Base-by-base conservation (phyloP, 2,888 invertebrate genomes). In the Drosophila nr. perissopoda region DNA sequence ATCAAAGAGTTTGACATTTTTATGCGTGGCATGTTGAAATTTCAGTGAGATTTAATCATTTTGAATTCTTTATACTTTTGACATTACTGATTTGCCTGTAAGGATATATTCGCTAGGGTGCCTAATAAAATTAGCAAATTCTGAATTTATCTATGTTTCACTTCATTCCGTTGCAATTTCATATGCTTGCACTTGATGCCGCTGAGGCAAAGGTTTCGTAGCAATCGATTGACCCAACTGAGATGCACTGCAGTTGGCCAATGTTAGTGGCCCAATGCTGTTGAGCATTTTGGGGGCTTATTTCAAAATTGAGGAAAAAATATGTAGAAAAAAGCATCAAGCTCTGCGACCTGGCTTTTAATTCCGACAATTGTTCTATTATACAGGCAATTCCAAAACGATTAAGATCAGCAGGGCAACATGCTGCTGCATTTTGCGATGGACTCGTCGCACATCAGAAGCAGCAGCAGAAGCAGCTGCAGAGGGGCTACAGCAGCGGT, bases 381-480 rank as follows among this genome's bases (percentile, higher is more conserved):
- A 90, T 91, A 91, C 87, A 89, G 91, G 91, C 84, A 90, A 91
- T 90, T 90, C 80, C 82, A 83, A 89, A 91, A 80, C 91, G 91
- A 90, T 91, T 90, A 91, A 84, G 88, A 84, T 76, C 86, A 87
- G 61, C 78, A 52, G 59, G 57, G 57, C 78, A 78, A 52, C 77
- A 75, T 38, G 56, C 38, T 56, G 56, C 27, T 25, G 51, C 54
- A 62, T 71, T 70, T 45, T 42, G 31, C 56, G 53, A 69, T 69
- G 70, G 29, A 58, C 40, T 48, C 38, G 27, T 31, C 52, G 42
- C n/a, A 13, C 33, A 34, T 25, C 49, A 18, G 49, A 18, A 6
- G 40, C 27, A n/a, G 38, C 38, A 38, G 36, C 18, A 51, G 21
- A 6, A 21, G 52, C 53, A 34, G 4, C 21, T 42, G 42, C 16